Percentiles rank a stretch among this genome's conserved stretches.
phyloP scores from a whole-genome alignment of 2,797 vertebrate genomes.

The Staurois parvus region DNA sequence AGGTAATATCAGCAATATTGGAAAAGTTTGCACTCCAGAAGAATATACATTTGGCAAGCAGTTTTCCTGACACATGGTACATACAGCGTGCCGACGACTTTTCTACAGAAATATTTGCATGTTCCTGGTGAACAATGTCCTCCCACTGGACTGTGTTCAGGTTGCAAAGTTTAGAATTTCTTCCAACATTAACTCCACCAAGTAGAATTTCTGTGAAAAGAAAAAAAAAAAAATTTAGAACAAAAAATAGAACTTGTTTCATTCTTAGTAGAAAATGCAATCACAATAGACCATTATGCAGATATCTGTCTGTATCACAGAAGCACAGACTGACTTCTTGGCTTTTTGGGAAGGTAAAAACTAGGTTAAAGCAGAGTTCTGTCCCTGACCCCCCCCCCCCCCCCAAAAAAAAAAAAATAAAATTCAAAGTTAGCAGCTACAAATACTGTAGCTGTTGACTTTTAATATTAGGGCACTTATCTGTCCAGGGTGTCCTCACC shows the following conservation, averaged over 20 bases:
- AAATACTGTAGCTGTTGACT: no score
- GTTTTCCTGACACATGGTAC: conserved; percentile 62
- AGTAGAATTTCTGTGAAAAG: conserved; percentile 88
- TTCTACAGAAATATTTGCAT: conserved; percentile 67
- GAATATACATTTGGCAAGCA: background rate
- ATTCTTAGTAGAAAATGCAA: background rate
- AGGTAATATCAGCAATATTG: no score
- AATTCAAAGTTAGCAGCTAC: no score
- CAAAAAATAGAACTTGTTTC: background rate
- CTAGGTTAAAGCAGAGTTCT: no score
- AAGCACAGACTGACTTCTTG: background rate
- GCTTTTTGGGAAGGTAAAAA: no score
- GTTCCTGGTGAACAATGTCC: conserved; percentile 82
- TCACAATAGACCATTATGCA: background rate
- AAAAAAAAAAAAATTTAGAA: conserved; percentile 21
- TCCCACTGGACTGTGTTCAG: conserved; percentile 89
- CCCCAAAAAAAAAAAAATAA: no score
- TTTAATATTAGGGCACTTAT: no score
- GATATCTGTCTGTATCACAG: background rate
- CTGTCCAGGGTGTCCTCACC: no score
- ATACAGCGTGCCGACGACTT: conserved; percentile 75
- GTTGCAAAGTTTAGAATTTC: conserved; percentile 84
- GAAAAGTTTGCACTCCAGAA: no score
- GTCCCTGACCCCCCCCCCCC: no score
- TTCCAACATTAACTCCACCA: conserved; percentile 85